Evolutionary conservation across 1,140 invertebrate species (phyloP), one percentile per base, ranked within the genome.

Genomic region (Gryon sp.): DNA sequence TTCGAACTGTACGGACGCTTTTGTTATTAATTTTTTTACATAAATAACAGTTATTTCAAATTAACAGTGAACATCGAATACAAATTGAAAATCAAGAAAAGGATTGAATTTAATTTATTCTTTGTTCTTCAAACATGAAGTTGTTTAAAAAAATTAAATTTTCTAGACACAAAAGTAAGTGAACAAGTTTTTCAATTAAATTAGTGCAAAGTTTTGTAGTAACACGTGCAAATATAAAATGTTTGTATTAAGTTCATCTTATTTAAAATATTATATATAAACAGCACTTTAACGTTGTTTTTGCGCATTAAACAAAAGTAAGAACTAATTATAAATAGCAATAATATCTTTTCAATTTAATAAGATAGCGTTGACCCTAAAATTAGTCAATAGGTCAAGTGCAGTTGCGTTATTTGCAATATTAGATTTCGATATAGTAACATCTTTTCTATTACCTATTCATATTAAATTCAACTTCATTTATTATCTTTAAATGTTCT

Each of bases 141-240:
- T 84, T 87, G 57, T 87, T 87, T 52, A 87, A 86, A 43, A 87
- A 86, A 60, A 57, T 87, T n/a, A 82, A 81, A 78, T 87, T 86
- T 46, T 73, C 86, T 24, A 81, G 82, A 43, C 85, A 86, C 45
- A 83, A 85, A 69, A 87, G 86, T 87, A 66, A 87, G 86, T 87
- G 19, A 26, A 46, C 11, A 28, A 40, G 20, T 43, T 32, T n/a
- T 34, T 5, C 0, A 34, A 28, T 28, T 28, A 28, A n/a, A n/a
- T n/a, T n/a, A n/a, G n/a, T n/a, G n/a, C n/a, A n/a, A n/a, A n/a
- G n/a, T n/a, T n/a, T n/a, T n/a, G n/a, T n/a, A n/a, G n/a, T n/a
- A n/a, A n/a, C n/a, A n/a, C n/a, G n/a, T n/a, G n/a, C n/a, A n/a
- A n/a, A n/a, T n/a, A n/a, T n/a, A 24, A 45, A 45, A 24, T 41